Conservation (phyloP, 2,797 vertebrate species). For the Xiphophorus birchmanni region DNA sequence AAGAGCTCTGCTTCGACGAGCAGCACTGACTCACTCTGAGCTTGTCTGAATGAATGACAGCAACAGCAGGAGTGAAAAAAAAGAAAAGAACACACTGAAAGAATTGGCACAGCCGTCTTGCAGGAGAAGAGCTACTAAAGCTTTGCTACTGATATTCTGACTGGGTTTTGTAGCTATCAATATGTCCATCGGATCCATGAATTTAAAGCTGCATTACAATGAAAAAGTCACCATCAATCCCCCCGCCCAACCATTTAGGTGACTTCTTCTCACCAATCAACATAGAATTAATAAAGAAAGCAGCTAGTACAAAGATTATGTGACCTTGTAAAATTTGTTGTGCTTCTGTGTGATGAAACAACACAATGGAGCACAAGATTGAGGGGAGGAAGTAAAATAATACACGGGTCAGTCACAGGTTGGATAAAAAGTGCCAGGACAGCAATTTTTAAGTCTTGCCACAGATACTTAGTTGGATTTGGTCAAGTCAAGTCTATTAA, state of each 20-base stretch:
- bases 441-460: neutral
- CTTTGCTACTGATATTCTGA: neutral
- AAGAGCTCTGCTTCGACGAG: slow-evolving; percentile 30
- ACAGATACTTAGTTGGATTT: neutral
- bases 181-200: neutral
- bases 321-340: slow-evolving; percentile 46
- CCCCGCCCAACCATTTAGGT: slow-evolving; percentile 43
- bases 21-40: slow-evolving; percentile 57
- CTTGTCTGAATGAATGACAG: slow-evolving; percentile 47
- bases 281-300: slow-evolving; percentile 21
- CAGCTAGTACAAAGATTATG: slow-evolving; percentile 42
- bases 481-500: neutral
- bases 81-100: slow-evolving; percentile 9
- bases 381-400: neutral
- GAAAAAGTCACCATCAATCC: slow-evolving; percentile 17
- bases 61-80: slow-evolving; percentile 12
- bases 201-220: slow-evolving; percentile 50
- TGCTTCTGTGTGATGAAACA: slow-evolving; percentile 15
- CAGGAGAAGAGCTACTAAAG: neutral
- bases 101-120: neutral
- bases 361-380: slow-evolving; percentile 33
- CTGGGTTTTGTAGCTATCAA: neutral
- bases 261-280: slow-evolving; percentile 43
- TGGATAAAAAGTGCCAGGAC: neutral
- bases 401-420: neutral